Base-by-base conservation (phyloP, 2,888 invertebrate species). In the Athetis lepigone region DNA sequence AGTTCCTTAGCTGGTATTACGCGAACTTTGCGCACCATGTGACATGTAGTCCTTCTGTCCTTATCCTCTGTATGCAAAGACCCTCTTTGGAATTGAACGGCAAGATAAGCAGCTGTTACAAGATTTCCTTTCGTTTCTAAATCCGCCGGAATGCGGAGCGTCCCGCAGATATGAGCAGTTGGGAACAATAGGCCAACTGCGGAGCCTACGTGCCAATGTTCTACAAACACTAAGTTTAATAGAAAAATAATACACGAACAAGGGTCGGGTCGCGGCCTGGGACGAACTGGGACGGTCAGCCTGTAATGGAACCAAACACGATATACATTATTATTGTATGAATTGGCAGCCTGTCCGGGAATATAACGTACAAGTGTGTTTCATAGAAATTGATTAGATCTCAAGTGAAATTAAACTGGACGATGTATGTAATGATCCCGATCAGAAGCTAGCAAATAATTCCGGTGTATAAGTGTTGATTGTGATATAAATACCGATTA, bases 81-180 rank as follows among this genome's bases (percentile, higher is more conserved):
- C 64, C 78, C 78, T 77, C 52, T 56, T 62, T 13, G 23, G 46
- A 70, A 75, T 67, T 63, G 59, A 64, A 57, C 40, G 50, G 50
- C 27, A 60, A 62, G 75, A 75, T 75, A 75, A 79, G 62, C 72
- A 71, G 76, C 71, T 76, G 76, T 58, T 75, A 57, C 71, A 72
- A 72, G 71, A 42, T 75, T 70, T 72, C 75, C 45, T 63, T 69
- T 70, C 57, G 46, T 50, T 72, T 72, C 54, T 57, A 75, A 75
- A 70, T 75, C 64, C 50, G 50, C 36, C 54, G 71, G 42, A 57
- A 75, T 63, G 64, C 46, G 29, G 49, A 66, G 39, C 50, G 54
- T 61, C 54, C 56, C 57, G 37, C 62, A 51, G 43, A 63, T 70
- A 63, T 58, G 51, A 60, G 72, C 58, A 60, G 61, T 72, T 64